Evolutionary conservation across 2,888 invertebrate species (phyloP).

Genomic region (Trachelus troglodyta): DNA sequence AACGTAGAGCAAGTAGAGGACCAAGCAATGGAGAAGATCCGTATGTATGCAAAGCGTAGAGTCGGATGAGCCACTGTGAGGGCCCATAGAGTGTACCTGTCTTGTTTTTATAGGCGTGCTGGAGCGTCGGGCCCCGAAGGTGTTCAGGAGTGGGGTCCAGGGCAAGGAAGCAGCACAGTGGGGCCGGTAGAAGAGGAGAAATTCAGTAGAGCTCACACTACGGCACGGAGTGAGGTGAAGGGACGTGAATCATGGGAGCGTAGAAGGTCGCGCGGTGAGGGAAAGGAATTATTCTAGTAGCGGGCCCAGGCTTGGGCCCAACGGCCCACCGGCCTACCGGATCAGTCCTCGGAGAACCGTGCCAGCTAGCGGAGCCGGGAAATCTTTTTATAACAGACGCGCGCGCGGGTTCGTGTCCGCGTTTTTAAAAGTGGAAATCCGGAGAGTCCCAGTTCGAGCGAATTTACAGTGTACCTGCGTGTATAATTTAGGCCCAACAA

Average conservation of each 20-base stretch:
- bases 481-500: neutral
- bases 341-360: constrained; percentile 61
- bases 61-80: constrained; percentile 64
- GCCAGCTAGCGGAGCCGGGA: constrained; percentile 30
- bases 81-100: constrained; percentile 65
- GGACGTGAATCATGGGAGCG: constrained; percentile 4
- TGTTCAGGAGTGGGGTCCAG: constrained; percentile 41
- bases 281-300: constrained; percentile 38
- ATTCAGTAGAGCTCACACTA: constrained; percentile 33
- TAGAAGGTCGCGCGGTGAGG: constrained; percentile 16
- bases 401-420: constrained; percentile 28
- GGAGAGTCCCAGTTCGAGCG: neutral
- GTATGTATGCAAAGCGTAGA: constrained; percentile 48
- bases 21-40: neutral
- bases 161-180: constrained; percentile 29
- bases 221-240: constrained; percentile 30
- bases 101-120: constrained; percentile 66
- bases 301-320: constrained; percentile 51
- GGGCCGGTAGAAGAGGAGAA: constrained; percentile 34
- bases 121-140: constrained; percentile 55
- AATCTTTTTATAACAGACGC: constrained; percentile 1
- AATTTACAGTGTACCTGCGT: neutral
- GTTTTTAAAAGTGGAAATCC: neutral
- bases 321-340: constrained; percentile 36
- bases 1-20: neutral